Base-by-base conservation (phyloP, 2,888 invertebrate species). In the Brachypterus glaber region DNA sequence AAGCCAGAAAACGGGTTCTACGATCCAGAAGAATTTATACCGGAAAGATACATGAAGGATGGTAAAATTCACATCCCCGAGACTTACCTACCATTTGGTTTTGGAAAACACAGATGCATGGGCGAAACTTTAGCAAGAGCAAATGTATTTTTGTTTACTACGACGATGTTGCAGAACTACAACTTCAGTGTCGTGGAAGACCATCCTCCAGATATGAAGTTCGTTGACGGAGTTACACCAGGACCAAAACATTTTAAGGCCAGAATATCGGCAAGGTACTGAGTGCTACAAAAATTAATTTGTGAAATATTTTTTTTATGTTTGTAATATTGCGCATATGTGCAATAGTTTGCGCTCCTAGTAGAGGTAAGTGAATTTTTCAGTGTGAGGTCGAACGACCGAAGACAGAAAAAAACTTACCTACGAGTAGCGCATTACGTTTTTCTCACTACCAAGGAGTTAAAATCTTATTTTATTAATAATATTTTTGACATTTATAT, bases 21-120 rank as follows among this genome's bases (percentile, higher is more conserved):
- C 0, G 77, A 86, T 34, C 81, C 86, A 0, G 71, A 79, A 42
- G 60, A 66, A 3, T 89, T 88, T 63, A 71, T 73, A 33, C 89
- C 89, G 0, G 86, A 86, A 43, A 69, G 88, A 39, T 88, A 81
- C 60, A 55, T 88, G 3, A 64, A 68, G 7, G 68, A 79, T 35
- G 79, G 77, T 45, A 65, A 69, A 44, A 53, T 68, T 17, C 60
- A 65, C 16, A 56, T 78, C 1, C 82, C 82, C 0, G 82, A 84
- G 12, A 70, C 73, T 27, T 86, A 77, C 55, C 72, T 82, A 48
- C 88, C 88, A 0, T 89, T 89, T 53, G 85, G 87, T 11, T 66
- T 79, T 35, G 82, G 84, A 0, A 82, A 79, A 50, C 84, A 82
- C 56, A 76, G 87, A 35, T 89, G 89, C 54, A 76, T 88, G 76